Evolutionary conservation across 2,797 vertebrate genomes (phyloP), one percentile per base, ranked within the genome.

Genomic region (Cryptoblepharus egeriae): DNA sequence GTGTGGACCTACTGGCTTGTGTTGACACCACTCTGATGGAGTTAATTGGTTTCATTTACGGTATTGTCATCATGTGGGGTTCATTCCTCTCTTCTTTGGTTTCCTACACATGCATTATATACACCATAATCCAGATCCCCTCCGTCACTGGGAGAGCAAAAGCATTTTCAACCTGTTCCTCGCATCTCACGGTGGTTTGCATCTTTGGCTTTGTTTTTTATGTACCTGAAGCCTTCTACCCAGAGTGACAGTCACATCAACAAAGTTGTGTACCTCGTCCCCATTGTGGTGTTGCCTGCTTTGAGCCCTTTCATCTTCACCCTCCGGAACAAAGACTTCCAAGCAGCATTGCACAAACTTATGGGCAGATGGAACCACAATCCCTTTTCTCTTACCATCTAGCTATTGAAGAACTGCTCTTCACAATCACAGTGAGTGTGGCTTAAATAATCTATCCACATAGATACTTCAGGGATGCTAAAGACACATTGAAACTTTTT

Each of bases 101-200:
- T 42, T 80, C 74, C 37, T 85, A 85, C 49, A n/a, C 73, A 45
- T 67, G 42, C 22, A 85, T 81, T 64, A 85, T 85, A 45, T 52
- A 52, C 10, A 71, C 79, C 10, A 79, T 82, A 28, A 20, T 68
- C 16, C 13, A 71, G 63, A 85, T 85, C 71, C 78, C 79, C 49
- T 85, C 79, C 16, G 20, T 20, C 22, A 60, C 15, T 20, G 83
- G 71, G 1, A 70, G 68, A 68, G 64, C 65, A 11, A 85, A 85
- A 6, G 58, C 79, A 26, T 81, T 85, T 70, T 85, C 78, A 13
- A 85, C 84, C 3, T 85, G 84, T 72, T 79, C 79, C 22, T 81
- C 84, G 9, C 84, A 85, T 55, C 37, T 85, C 20, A 81, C 45
- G 42, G 75, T 85, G 35, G 79, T 85, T 42, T n/a, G 71, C 45